Evolutionary conservation across 2,113 vertebrate genomes (phyloP), one percentile per base, ranked within the genome.

Genomic region (Mungos mungo): DNA sequence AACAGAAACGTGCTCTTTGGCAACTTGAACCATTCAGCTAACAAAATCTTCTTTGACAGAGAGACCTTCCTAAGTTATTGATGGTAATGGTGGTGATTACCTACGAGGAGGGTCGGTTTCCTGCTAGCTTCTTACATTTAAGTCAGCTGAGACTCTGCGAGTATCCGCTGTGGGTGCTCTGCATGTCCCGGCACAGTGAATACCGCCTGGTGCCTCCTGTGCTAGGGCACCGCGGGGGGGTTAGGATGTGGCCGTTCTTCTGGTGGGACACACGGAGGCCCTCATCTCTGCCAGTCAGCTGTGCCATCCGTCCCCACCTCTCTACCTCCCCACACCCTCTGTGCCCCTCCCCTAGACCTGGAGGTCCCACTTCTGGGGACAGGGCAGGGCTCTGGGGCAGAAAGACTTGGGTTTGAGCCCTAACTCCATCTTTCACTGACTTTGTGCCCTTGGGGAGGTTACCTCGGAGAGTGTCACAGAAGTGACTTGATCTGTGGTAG

Each of bases 111-210:
- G 25, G 50, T 31, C 41, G 4, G 7, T 88, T 45, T 82, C 47
- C 38, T 66, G 8, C 74, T 54, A 66, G 16, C 35, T 66, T 83
- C 84, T 21, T 66, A 1, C 52, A 31, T 18, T 77, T 9, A 79
- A 72, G 29, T 82, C 66, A 31, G 11, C 41, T 60, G 71, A 2
- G 19, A 0, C 25, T 29, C 41, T 3, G 50, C 21, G 16, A 18
- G 4, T 19, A 45, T 15, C 38, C 12, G 2, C 33, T 25, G 16
- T 18, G 82, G 41, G 13, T 2, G 4, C 35, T 52, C 0, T 7
- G 18, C 1, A 0, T 4, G n/a, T 12, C 6, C 9, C 1, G 50
- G 38, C 38, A 47, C 57, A 0, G 0, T 14, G 11, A 29, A 2
- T 21, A 7, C 50, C 9, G 0, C 80, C 7, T 9, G 1, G 21